Evolutionary conservation across 2,113 vertebrate genomes (phyloP), one percentile per base, ranked within the genome.

Genomic region (Lipotes vexillifer): DNA sequence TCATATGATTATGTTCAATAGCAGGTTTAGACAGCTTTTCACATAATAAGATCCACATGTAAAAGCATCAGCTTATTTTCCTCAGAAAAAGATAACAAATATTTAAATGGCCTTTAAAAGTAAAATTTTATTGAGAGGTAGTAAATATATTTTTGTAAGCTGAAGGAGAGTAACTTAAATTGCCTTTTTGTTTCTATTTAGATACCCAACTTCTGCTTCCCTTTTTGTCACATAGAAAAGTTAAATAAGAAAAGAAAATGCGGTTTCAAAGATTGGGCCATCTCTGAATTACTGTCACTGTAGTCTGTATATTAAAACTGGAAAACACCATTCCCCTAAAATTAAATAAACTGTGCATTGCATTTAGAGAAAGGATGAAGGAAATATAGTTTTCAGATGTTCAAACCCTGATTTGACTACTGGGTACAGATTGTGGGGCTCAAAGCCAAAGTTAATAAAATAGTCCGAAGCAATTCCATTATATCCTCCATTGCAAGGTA

Each of bases 1-100:
- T 99, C 98, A 98, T 98, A 98, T 96, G 97, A 98, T 99, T 98
- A 99, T 98, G 98, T 98, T 98, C 98, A 99, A 98, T 98, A 97
- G 97, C 95, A 98, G 97, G 81, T 96, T 98, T 98, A 98, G 98
- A 98, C 98, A 98, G 88, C 93, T 95, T 98, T 98, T 97, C 96
- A 93, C 97, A 92, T 99, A 99, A 99, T 98, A 98, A 98, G 98
- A 98, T 98, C 98, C 98, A 98, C 95, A 98, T 98, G 98, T 97
- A 98, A 97, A 98, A 97, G 93, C 98, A 98, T 98, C 96, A 97
- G 95, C 92, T 96, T 97, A 95, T 98, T 98, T 98, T 97, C 96
- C 97, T 98, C 95, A 85, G 81, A 96, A 95, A 97, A 99, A 98
- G 94, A 99, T 98, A 98, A 98, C 97, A 98, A 98, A 98, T 98